Base-by-base conservation (phyloP, 2,113 vertebrate genomes). In the Dolichotis patagonum region DNA sequence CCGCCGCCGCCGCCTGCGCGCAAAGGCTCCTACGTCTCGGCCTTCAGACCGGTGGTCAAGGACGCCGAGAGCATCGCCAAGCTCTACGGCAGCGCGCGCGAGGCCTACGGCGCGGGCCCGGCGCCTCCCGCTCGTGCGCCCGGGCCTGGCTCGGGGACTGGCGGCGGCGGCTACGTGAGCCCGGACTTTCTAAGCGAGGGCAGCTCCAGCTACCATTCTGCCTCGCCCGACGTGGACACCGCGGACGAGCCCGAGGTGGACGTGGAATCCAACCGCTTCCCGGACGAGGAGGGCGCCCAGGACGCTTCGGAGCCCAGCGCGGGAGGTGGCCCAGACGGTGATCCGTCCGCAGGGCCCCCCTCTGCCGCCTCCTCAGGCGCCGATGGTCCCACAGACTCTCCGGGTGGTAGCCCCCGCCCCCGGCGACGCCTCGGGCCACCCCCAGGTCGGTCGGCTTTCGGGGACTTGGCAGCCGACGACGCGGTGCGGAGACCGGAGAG, bases 11-110 rank as follows among this genome's bases (percentile, higher is more conserved):
- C 99, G 0, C 97, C 99, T 1, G 99, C 99, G 14, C 98, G 99
- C 93, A 99, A 99, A 88, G 98, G 99, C 85, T 99, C 98, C 97
- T 99, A 99, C 96, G 99, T 99, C 46, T 99, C 99, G 1, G 99
- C 99, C 80, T 99, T 99, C 98, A 99, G 99, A 26, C 99, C 99
- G 0, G 99, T 99, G 38, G 99, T 99, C 84, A 99, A 99, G 95
- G 99, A 99, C 97, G 98, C 99, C 0, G 99, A 99, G 98, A 99
- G 98, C 97, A 99, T 99, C 88, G 99, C 99, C 93, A 99, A 99
- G 96, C 99, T 99, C 19, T 99, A 99, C 78, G 99, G 99, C 1
- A 99, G 98, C 98, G 97, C 99, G 56, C 99, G 99, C 63, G 97
- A 98, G 52, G 99, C 98, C 78, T 98, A 98, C 14, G 98, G 95